Evolutionary conservation across 2,113 vertebrate genomes (phyloP).

Genomic region (Otis tarda): DNA sequence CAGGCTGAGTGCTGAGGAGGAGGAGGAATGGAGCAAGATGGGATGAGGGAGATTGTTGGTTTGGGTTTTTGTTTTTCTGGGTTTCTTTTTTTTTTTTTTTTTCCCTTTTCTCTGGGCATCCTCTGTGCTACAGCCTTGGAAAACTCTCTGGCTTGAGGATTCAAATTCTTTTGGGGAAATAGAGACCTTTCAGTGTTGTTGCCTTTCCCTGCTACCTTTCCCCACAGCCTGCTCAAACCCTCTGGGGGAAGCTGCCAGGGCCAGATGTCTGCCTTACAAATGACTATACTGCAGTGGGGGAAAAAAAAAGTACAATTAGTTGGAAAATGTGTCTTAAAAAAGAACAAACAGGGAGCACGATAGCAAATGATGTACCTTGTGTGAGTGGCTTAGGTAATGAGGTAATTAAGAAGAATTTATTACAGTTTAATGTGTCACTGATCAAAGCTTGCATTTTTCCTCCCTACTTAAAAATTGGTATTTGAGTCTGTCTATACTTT

Average conservation of each 20-base stretch:
- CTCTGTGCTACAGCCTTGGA: background rate
- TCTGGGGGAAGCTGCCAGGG: background rate
- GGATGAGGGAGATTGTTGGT: too few relatives aligned
- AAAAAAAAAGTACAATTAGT: background rate
- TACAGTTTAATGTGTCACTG: background rate
- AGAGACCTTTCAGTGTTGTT: background rate
- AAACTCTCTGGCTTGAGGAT: background rate
- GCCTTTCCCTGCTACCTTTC: background rate
- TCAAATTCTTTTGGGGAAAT: background rate
- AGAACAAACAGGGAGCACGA: background rate
- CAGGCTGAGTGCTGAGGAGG: background rate
- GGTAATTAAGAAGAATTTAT: background rate
- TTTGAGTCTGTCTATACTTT: background rate
- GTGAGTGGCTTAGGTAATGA: background rate
- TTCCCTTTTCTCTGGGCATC: background rate
- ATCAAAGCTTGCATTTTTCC: background rate
- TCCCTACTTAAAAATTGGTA: background rate
- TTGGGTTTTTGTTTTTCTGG: too few relatives aligned
- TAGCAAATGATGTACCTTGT: background rate
- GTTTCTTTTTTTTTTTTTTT: too few relatives aligned
- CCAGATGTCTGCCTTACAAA: background rate
- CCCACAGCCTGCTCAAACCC: background rate
- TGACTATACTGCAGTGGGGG: background rate
- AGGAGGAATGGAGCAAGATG: background rate
- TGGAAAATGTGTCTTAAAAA: conserved; percentile 25